Conservation (phyloP, 2,113 vertebrate genomes). For the Pollimyrus isidori region DNA sequence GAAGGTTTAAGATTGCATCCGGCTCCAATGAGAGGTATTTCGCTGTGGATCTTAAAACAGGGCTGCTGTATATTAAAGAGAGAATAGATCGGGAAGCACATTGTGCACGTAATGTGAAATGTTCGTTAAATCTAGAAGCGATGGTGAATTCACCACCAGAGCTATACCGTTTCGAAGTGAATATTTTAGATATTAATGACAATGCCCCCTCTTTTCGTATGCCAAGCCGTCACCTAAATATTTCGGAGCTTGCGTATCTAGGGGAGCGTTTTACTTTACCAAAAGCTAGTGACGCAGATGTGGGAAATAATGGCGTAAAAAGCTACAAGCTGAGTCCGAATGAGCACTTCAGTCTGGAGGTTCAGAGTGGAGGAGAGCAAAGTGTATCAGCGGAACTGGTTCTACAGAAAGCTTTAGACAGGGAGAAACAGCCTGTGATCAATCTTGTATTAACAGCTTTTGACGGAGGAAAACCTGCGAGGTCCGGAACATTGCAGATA, state of each 20-base stretch:
- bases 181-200: slow-evolving; percentile 65
- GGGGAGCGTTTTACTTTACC: slow-evolving; percentile 57
- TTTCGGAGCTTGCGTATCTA: slow-evolving; percentile 46
- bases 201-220: slow-evolving; percentile 57
- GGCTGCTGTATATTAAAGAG: too few relatives aligned
- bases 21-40: too few relatives aligned
- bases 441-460: slow-evolving; percentile 7
- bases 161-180: slow-evolving; percentile 52
- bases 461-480: slow-evolving; percentile 54
- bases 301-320: slow-evolving; percentile 53
- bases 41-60: too few relatives aligned
- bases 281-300: slow-evolving; percentile 57
- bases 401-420: too few relatives aligned
- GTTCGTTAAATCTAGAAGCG: too few relatives aligned
- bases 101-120: too few relatives aligned
- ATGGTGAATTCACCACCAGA: too few relatives aligned
- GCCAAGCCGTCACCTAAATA: slow-evolving; percentile 45
- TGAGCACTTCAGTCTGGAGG: slow-evolving; percentile 48
- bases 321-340: slow-evolving; percentile 61
- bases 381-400: too few relatives aligned
- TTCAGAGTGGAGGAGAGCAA: too few relatives aligned
- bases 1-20: too few relatives aligned
- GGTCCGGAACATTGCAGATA: slow-evolving; percentile 50
- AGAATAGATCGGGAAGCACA: too few relatives aligned
- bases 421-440: slow-evolving; percentile 25